Evolutionary conservation across 2,113 vertebrate species (phyloP).

Genomic region (Benthochromis sp.): DNA sequence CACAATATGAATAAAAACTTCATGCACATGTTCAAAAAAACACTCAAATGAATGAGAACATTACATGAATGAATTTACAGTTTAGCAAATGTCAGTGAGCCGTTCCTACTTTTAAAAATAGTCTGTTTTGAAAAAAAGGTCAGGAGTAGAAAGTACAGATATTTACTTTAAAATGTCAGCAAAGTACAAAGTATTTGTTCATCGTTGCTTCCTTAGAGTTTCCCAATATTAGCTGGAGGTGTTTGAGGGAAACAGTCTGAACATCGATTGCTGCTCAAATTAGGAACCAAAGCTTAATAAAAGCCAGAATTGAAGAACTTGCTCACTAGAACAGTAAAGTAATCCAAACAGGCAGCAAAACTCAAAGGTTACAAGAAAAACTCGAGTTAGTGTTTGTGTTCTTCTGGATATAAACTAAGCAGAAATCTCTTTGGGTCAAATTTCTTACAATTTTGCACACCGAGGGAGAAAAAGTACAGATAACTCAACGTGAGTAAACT

Average conservation of each 20-base stretch:
- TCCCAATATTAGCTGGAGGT: neutral
- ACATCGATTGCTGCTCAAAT: neutral
- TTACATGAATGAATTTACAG: neutral
- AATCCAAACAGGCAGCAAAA: neutral
- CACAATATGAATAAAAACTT: neutral
- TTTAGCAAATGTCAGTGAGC: neutral
- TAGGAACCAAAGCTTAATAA: neutral
- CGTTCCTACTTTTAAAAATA: neutral
- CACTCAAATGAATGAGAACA: neutral
- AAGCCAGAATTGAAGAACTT: neutral
- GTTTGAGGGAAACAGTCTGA: neutral
- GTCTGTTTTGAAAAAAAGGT: neutral
- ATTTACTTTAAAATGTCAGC: neutral
- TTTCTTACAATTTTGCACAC: neutral
- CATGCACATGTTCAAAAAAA: neutral
- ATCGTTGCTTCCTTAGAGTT: neutral
- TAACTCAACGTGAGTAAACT: neutral
- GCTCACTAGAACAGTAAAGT: neutral
- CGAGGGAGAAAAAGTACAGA: neutral
- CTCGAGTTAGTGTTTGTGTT: neutral
- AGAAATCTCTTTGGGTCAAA: neutral
- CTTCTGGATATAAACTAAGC: neutral
- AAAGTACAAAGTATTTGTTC: neutral
- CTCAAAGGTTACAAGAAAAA: neutral
- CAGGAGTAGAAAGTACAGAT: neutral